Conservation (phyloP, 1,140 invertebrate genomes). For the Drosophila pseudoobscura region DNA sequence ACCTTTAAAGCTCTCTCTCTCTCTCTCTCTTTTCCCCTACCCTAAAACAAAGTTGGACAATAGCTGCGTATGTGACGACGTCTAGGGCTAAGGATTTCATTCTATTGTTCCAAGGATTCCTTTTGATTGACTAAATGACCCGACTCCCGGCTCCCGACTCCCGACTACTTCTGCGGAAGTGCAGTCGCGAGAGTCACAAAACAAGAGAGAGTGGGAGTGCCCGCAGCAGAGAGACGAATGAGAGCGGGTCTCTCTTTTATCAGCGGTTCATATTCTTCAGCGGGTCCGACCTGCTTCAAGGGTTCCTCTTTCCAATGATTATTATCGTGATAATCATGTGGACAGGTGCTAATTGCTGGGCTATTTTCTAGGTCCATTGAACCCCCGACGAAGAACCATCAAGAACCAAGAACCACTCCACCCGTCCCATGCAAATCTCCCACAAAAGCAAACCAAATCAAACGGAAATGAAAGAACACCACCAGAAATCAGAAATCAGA, state of each 20-base stretch:
- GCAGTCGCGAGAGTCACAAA: neutral
- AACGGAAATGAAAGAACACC: slow-evolving; percentile 36
- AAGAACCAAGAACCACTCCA: neutral
- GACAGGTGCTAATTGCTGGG: slow-evolving; percentile 70
- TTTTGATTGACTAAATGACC: no score
- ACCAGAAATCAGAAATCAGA: slow-evolving; percentile 26
- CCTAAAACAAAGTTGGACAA: slow-evolving; percentile 9
- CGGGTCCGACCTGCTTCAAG: slow-evolving; percentile 37
- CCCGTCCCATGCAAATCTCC: slow-evolving; percentile 28
- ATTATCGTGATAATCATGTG: slow-evolving; percentile 33
- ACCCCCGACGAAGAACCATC: slow-evolving; percentile 25
- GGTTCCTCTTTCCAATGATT: neutral
- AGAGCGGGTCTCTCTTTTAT: slow-evolving; percentile 11
- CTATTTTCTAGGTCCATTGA: slow-evolving; percentile 61
- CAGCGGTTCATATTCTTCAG: slow-evolving; percentile 15
- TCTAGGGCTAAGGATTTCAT: no score
- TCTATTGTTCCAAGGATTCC: no score
- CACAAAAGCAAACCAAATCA: slow-evolving; percentile 37
- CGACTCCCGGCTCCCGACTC: no score
- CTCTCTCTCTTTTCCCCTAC: no score
- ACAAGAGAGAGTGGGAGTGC: slow-evolving; percentile 4
- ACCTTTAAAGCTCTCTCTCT: no score
- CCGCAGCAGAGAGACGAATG: no score
- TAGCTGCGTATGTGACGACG: neutral
- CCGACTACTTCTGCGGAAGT: neutral